Base-by-base conservation (phyloP, 2,113 vertebrate genomes). In the Gallinago jamesoni region DNA sequence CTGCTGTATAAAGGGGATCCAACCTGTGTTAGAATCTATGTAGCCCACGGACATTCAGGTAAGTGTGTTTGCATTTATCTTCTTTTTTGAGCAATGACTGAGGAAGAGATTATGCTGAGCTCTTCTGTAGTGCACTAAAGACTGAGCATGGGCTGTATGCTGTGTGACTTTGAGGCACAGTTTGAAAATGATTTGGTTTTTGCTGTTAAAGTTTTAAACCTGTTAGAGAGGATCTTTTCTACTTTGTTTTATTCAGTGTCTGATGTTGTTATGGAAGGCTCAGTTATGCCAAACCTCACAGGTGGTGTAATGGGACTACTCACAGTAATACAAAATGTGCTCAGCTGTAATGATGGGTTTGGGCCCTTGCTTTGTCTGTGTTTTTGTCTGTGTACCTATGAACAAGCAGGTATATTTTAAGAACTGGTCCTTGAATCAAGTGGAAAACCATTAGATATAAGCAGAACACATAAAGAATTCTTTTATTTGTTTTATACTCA, bases 271-370 rank as follows among this genome's bases (percentile, higher is more conserved):
- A 78, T 37, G 57, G 45, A 82, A 64, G 66, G 56, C 45, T 68
- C 23, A 18, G 57, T 68, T 53, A 23, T 48, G 74, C 74, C 69
- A 94, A 78, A 89, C 69, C 77, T 95, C 83, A 68, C 22, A 48
- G 56, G 56, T 52, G 62, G 60, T 84, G 70, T 66, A 73, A 64
- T 6, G 55, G 75, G 63, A 59, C 69, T 94, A 72, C 66, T 60
- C 87, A 50, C 33, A 41, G 63, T 18, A 72, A 66, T 47, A 50
- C 62, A 73, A 77, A 55, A 31, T 70, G 33, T n/a, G 13, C 23
- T 80, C 4, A 4, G 63, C 68, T 68, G 27, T 64, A 95, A 90
- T 74, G 43, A 86, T 28, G n/a, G 68, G 28, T 81, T 90, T 87
- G 62, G 76, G 76, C 85, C 72, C 41, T 90, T 83, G 53, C 43